These are phyloP conservation scores for Sebastes taczanowskii DNA, from an alignment of 2,797 vertebrate species.

Conservation along the genomic window DNA sequence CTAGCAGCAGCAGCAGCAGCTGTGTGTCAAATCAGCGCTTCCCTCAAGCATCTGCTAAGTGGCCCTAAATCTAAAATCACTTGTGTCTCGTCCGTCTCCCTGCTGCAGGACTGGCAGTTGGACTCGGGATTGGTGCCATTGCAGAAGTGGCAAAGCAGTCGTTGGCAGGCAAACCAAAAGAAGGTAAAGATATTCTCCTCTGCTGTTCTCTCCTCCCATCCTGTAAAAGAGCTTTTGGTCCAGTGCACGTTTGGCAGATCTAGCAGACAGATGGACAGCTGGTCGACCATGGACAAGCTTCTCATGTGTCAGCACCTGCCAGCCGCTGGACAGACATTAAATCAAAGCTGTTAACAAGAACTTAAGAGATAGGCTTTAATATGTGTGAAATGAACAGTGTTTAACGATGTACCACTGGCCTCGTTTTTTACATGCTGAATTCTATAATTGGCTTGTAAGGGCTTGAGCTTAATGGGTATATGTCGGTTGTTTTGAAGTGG, in stretches of 20 bases:
- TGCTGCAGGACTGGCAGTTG: constrained; percentile 87
- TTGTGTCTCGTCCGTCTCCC: neutral
- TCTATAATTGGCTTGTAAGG: neutral
- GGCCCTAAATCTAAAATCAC: neutral
- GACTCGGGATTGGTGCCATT: constrained; percentile 87
- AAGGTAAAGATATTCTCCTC: constrained; percentile 54
- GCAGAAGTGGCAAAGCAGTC: constrained; percentile 88
- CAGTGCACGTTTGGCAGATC: neutral
- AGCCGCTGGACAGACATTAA: neutral
- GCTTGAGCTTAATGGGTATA: fast-evolving
- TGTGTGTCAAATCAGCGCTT: neutral
- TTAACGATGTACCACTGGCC: constrained; percentile 2
- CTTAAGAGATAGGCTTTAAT: neutral
- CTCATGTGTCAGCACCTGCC: constrained; percentile 18
- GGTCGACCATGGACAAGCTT: constrained; percentile 20
- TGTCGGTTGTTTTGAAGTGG: no score
- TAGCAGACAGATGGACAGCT: constrained; percentile 25
- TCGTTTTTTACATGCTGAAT: neutral
- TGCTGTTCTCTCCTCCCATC: neutral
- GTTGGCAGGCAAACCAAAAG: constrained; percentile 77
- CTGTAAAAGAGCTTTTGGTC: neutral
- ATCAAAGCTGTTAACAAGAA: constrained; percentile 30
- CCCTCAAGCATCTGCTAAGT: neutral
- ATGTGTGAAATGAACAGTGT: constrained; percentile 20
- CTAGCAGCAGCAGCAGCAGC: neutral